A percentile compares a stretch with the other conserved stretches of the same genome.
phyloP scores from a whole-genome alignment of 2,888 invertebrate genomes.

The Endomychus coccineus region DNA sequence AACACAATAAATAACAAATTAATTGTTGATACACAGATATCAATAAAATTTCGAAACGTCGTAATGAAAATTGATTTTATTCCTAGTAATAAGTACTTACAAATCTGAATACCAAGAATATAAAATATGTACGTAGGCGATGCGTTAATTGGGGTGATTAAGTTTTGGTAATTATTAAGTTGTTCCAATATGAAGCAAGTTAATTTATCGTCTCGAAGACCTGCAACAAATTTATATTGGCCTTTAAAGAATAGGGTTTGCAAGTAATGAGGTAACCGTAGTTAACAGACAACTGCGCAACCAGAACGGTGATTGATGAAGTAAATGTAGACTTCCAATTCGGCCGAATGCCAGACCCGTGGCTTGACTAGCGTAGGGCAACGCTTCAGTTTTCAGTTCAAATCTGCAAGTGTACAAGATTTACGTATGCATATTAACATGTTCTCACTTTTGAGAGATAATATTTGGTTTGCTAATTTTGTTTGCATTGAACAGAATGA shows the following conservation, averaged over 20 bases:
- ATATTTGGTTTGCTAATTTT: slow-evolving; percentile 2
- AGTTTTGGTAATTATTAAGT: too few species aligned
- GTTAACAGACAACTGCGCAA: slow-evolving; percentile 34
- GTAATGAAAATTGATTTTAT: too few species aligned
- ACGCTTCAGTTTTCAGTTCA: slow-evolving; percentile 14
- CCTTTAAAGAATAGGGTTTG: slow-evolving; percentile 18
- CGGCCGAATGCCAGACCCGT: slow-evolving; percentile 21
- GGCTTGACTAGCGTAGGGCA: slow-evolving; percentile 16
- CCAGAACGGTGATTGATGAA: slow-evolving; percentile 35
- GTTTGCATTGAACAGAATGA: slow-evolving; percentile 10
- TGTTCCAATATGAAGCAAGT: too few species aligned
- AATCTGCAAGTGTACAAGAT: slow-evolving; percentile 22
- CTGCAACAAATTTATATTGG: slow-evolving; percentile 12
- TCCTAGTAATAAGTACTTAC: too few species aligned
- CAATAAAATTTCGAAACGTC: too few species aligned
- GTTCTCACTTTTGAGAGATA: slow-evolving; percentile 14
- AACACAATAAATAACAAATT: too few species aligned
- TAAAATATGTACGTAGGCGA: too few species aligned
- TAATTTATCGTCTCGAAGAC: too few species aligned
- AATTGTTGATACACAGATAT: too few species aligned
- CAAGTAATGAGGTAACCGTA: slow-evolving; percentile 33
- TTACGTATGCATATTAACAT: slow-evolving; percentile 26
- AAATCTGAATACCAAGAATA: too few species aligned
- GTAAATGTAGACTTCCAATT: slow-evolving; percentile 34
- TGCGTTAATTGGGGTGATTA: too few species aligned